Evolutionary conservation across 2,888 invertebrate species (phyloP), one percentile per base, ranked within the genome.

Genomic region (Aphodius sticticus): DNA sequence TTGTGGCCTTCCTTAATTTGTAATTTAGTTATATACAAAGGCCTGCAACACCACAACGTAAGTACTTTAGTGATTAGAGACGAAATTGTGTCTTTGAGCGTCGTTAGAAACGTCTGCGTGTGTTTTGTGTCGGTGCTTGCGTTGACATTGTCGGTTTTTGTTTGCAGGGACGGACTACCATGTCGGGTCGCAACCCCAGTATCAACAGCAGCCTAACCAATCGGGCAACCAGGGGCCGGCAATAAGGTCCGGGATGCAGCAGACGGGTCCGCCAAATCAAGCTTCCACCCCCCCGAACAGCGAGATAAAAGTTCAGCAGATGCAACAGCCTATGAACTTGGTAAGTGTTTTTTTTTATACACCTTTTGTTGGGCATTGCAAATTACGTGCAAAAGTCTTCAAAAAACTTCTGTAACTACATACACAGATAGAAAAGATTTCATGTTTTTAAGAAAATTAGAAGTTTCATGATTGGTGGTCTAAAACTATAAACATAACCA

Each of bases 271-370:
- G 77, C 89, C 89, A 35, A 89, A 87, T 82, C 89, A 89, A 83
- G 84, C 90, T 69, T 88, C 89, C n/a, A 89, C 89, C 53, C 90
- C 89, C 76, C 89, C 89, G 70, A 89, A 89, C 83, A 85, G 85
- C 79, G 89, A 89, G 81, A 82, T 89, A 72, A 89, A 89, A 85
- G 88, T 88, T 76, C 86, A 85, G 81, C 84, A 85, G 80, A 87
- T 86, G 82, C 86, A 85, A 79, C 83, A 85, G 69, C 82, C 86
- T 72, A 85, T 89, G 84, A 86, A 84, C 79, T 84, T 88, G 84
- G 88, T 88, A 85, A 86, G 86, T 84, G n/a, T 37, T 74, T 72
- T 37, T 79, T 75, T 36, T 76, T 15, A 69, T 78, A 35, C n/a
- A 4, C n/a, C 72, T n/a, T 16, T 16, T 36, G n/a, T n/a, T n/a